These are phyloP conservation scores for Brachypodius melanocephalos DNA, from an alignment of 2,113 vertebrate genomes.

Conservation along the genomic window DNA sequence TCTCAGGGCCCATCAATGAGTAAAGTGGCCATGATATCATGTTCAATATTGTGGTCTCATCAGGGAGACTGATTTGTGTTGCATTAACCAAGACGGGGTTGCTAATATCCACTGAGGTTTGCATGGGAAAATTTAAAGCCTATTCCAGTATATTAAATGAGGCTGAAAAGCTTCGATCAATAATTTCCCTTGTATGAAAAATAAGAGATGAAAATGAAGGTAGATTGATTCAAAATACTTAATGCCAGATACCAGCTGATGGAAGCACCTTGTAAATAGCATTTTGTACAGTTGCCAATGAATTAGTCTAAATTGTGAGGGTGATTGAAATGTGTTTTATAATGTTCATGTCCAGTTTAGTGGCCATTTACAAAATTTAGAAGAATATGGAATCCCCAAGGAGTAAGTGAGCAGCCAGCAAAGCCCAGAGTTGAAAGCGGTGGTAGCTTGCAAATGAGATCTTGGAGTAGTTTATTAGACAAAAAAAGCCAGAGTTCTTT, in stretches of 20 bases:
- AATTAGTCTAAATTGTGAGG: conserved; percentile 56
- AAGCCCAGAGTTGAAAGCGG: background rate
- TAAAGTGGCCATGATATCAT: background rate
- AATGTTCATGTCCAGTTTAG: conserved; percentile 56
- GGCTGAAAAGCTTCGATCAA: conserved; percentile 66
- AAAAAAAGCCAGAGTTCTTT: conserved; percentile 11
- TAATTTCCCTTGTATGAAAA: conserved; percentile 70
- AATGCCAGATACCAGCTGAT: conserved; percentile 49
- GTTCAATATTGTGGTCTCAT: background rate
- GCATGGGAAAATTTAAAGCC: conserved; percentile 61
- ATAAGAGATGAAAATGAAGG: conserved; percentile 68
- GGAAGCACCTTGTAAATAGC: conserved; percentile 61
- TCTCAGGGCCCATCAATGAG: background rate
- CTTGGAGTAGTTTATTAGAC: background rate
- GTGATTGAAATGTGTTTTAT: conserved; percentile 62
- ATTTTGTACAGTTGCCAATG: conserved; percentile 54
- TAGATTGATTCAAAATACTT: conserved; percentile 70
- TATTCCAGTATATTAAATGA: conserved; percentile 66
- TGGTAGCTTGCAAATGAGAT: conserved; percentile 15
- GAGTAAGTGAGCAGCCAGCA: conserved; percentile 5
- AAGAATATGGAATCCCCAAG: conserved; percentile 33
- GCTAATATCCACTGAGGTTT: conserved; percentile 47
- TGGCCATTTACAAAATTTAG: conserved; percentile 58
- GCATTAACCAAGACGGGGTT: conserved; percentile 6
- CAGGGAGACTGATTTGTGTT: conserved; percentile 29